Evolutionary conservation across 2,888 invertebrate species (phyloP).

Genomic region (Harmothoe impar): DNA sequence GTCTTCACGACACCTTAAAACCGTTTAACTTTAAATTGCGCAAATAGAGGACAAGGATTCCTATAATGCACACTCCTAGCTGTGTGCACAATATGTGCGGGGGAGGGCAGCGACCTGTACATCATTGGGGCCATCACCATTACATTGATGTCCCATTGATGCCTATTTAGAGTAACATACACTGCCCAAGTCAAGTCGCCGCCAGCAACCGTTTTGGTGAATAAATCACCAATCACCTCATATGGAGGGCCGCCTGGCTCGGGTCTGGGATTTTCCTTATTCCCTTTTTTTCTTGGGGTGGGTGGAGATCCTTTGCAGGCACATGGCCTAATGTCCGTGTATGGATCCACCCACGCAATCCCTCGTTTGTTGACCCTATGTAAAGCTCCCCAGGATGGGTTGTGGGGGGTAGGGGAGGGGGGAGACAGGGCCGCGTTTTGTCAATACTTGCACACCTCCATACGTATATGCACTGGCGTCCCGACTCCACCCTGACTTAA

Average conservation of each 20-base stretch:
- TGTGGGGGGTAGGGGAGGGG: neutral
- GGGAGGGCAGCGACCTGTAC: too few species aligned
- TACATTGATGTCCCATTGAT: neutral
- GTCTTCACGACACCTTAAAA: too few species aligned
- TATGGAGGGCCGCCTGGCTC: neutral
- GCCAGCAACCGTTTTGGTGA: neutral
- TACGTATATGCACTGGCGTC: neutral
- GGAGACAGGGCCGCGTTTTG: neutral
- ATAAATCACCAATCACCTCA: neutral
- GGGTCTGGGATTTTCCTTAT: neutral
- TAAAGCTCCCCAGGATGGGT: neutral
- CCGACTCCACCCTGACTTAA: slow-evolving; percentile 36
- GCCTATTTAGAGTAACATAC: neutral
- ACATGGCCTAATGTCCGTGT: neutral
- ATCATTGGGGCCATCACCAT: too few species aligned
- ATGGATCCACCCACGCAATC: slow-evolving; percentile 11
- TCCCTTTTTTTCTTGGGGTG: neutral
- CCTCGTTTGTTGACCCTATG: neutral
- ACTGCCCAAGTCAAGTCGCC: neutral
- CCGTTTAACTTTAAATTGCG: too few species aligned
- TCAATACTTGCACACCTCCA: neutral
- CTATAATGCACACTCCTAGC: too few species aligned
- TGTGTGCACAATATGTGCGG: too few species aligned
- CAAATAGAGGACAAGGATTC: too few species aligned
- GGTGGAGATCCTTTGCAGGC: neutral